Evolutionary conservation across 1,140 invertebrate species (phyloP).

Genomic region (Drosophila pandora): DNA sequence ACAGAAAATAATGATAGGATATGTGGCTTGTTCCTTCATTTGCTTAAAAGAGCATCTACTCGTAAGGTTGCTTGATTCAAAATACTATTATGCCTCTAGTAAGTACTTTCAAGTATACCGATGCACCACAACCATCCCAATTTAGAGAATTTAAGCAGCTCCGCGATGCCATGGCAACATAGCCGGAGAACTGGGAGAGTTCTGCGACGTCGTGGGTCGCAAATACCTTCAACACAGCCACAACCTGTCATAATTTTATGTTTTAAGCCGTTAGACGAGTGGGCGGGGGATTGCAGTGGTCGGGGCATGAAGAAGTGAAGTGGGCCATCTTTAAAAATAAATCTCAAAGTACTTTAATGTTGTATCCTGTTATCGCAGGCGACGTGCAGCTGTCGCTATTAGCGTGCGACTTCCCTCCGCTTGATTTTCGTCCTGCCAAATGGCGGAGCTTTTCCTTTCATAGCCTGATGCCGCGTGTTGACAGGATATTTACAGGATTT

Average conservation of each 20-base stretch:
- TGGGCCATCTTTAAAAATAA: constrained; percentile 66
- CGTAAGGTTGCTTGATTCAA: too few species aligned
- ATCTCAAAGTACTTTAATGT: constrained; percentile 72
- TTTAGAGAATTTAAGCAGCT: constrained; percentile 19
- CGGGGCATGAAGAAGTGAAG: constrained; percentile 16
- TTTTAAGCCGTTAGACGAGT: constrained; percentile 53
- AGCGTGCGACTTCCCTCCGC: constrained; percentile 47
- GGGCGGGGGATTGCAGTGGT: constrained; percentile 8
- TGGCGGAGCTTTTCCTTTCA: constrained; percentile 28
- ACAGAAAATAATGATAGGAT: too few species aligned
- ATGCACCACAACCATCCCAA: background rate
- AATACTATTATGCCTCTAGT: background rate
- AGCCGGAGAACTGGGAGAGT: constrained; percentile 5
- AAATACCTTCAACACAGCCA: constrained; percentile 48
- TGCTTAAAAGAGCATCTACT: background rate
- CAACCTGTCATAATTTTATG: constrained; percentile 75
- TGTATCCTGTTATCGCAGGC: constrained; percentile 63
- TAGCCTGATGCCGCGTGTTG: constrained; percentile 60
- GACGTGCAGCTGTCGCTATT: constrained; percentile 77
- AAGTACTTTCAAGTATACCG: background rate
- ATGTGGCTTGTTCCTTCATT: too few species aligned
- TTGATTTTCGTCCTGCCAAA: constrained; percentile 33
- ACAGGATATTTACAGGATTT: constrained; percentile 81
- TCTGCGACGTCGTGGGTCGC: constrained; percentile 11
- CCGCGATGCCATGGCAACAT: constrained; percentile 17